Base-by-base conservation (phyloP, 2,113 vertebrate species). In the Caranx ignobilis region DNA sequence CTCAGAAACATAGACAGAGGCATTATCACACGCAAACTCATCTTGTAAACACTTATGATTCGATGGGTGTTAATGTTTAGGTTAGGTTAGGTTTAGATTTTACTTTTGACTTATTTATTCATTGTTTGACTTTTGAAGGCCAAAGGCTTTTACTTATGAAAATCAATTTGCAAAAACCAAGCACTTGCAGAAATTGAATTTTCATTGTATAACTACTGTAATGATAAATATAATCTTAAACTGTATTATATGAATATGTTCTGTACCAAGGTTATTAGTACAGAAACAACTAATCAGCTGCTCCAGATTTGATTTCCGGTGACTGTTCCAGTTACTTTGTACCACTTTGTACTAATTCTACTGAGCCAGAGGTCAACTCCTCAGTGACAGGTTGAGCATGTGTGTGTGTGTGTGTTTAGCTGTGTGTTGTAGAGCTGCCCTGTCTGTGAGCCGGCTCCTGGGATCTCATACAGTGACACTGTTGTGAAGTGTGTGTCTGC, bases 361-460 rank as follows among this genome's bases (percentile, higher is more conserved):
- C 45, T 4, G 2, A 12, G 54, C 70, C 32, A 35, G 62, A 82
- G 81, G 77, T 79, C 70, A 13, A 69, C 83, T 87, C 69, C 57
- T 73, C 71, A 32, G 77, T 0, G 34, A 37, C 63, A 72, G 52
- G 11, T 59, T 70, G 71, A 80, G 66, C 68, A 11, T 61, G 54
- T 66, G 32, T 69, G 41, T 75, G 70, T 56, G 69, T 78, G 66
- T 81, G 16, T 52, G 79, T 67, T 13, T 12, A 59, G 35, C 48
- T 81, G 66, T 79, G 79, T 91, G 86, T 77, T 88, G 84, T 80
- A 61, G 67, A 74, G 83, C 75, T 90, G 88, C 82, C 89, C 88
- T 75, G 91, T 86, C 80, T 88, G 71, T 90, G 93, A 90, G 79
- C 75, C 35, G 90, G 84, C 92, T 86, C 90, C 68, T 72, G 87